phyloP scores from a whole-genome alignment of 2,113 vertebrate genomes.

The Aegotheles bennettii region DNA sequence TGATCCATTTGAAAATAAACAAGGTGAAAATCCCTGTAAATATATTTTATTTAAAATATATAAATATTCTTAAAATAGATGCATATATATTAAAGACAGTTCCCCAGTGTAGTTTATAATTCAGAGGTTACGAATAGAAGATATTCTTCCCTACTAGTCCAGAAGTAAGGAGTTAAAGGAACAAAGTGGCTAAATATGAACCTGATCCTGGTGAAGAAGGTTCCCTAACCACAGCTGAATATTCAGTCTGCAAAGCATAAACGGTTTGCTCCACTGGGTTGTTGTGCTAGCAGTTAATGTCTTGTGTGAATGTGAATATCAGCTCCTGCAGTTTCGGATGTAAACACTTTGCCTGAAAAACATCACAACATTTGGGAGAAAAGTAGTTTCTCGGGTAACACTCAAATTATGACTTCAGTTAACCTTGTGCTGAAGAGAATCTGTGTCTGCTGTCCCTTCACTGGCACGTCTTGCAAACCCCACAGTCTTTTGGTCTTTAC shows the following conservation, averaged over 20 bases:
- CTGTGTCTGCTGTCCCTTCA: neutral
- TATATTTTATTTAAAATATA: neutral
- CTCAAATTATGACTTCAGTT: neutral
- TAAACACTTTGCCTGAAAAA: neutral
- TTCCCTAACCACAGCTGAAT: neutral
- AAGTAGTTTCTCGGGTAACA: neutral
- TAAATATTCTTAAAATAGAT: neutral
- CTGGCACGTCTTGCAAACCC: neutral
- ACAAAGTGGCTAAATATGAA: neutral
- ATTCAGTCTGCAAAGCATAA: neutral
- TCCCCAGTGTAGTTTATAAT: neutral
- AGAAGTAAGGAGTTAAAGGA: neutral
- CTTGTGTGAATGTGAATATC: neutral
- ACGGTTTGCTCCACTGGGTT: neutral
- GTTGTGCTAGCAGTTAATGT: neutral
- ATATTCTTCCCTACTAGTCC: neutral
- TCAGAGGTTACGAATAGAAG: neutral
- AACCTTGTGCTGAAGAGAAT: neutral
- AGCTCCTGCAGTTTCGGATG: neutral
- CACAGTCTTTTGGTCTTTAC: neutral
- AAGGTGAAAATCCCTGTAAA: neutral
- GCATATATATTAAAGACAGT: neutral
- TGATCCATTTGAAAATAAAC: neutral
- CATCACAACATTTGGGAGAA: neutral
- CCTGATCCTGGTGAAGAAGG: neutral